Evolutionary conservation across 2,888 invertebrate genomes (phyloP).

Genomic region (Hypercompe scribonia): DNA sequence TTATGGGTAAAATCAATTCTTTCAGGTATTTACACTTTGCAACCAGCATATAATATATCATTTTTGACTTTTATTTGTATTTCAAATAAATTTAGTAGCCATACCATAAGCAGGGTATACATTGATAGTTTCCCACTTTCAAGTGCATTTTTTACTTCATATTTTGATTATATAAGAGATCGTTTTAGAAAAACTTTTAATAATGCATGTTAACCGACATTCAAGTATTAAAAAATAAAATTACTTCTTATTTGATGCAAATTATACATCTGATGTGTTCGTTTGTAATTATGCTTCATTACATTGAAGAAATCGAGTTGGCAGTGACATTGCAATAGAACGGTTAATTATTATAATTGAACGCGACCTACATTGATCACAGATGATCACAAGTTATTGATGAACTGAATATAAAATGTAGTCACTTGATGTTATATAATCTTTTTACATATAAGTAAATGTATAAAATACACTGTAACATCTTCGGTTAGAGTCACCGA

Average conservation of each 20-base stretch:
- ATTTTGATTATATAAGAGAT: background rate
- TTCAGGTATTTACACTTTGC: no score
- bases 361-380: background rate
- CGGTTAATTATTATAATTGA: slow-evolving; percentile 10
- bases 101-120: no score
- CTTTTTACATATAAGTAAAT: background rate
- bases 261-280: no score
- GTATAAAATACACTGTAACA: background rate
- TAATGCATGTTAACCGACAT: no score
- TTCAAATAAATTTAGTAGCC: no score
- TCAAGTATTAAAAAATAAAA: background rate
- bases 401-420: background rate
- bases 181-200: background rate
- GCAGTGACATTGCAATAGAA: slow-evolving; percentile 11
- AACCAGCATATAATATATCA: no score
- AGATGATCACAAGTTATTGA: background rate
- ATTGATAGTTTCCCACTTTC: no score
- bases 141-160: no score
- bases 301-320: slow-evolving; percentile 4
- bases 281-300: background rate
- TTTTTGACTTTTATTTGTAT: no score
- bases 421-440: background rate
- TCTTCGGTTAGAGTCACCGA: background rate
- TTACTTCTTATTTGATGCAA: no score
- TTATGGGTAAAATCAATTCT: no score